Evolutionary conservation across 2,797 vertebrate genomes (phyloP), one percentile per base, ranked within the genome.

Genomic region (Lagorchestes hirsutus): DNA sequence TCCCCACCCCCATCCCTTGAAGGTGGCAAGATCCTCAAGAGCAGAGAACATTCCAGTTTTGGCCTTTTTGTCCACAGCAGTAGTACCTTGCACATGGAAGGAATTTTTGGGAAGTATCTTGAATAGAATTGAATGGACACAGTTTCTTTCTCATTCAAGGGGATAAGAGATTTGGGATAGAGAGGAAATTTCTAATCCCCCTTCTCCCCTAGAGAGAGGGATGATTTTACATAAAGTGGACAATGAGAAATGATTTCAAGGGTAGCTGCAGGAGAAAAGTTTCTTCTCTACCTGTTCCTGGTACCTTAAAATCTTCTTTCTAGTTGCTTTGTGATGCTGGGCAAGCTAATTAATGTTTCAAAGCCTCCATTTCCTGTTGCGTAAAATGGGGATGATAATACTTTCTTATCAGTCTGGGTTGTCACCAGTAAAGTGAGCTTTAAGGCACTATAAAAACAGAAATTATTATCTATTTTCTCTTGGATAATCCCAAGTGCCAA

Each of bases 241-340:
- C 67, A 82, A 40, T 10, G 22, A n/a, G 40, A 3, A 11, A 3
- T 87, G 24, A 87, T 27, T 87, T 87, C 40, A 87, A 87, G n/a
- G 40, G 40, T 9, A 46, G 40, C 3, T 10, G 22, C 40, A 87
- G 40, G 40, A 46, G 9, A 87, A 46, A 87, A 52, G 52, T 12
- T 62, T 91, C 5, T 55, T 27, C 54, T 1, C 6, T 1, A 3
- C 11, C 9, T 29, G 1, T 46, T 91, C 67, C 67, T 34, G 18
- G 0, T 1, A 1, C 54, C 4, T 5, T 24, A 34, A 27, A 55
- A 57, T 29, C 6, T n/a, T 0, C 16, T 14, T 34, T 58, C 22
- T 1, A n/a, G 8, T 40, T 9, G 0, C 12, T 0, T 31, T 12
- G 34, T 57, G 50, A 10, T 1, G n/a, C 11, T 11, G 11, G 3